Conservation (phyloP, 2,888 invertebrate genomes). For the Taphrorychus bicolor region DNA sequence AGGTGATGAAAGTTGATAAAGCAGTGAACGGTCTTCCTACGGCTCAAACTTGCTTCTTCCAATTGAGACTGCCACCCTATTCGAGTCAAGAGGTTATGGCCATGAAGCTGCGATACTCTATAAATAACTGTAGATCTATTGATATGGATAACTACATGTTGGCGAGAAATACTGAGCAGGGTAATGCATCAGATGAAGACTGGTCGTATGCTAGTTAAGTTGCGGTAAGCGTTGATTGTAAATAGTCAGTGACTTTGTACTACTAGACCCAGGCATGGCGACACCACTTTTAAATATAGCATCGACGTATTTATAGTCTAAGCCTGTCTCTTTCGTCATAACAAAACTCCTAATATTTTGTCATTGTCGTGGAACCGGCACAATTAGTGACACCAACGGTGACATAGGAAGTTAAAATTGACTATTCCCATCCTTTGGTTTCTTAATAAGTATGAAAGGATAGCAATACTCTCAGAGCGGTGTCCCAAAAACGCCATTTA, state of each 20-base stretch:
- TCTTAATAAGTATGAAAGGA: too few relatives aligned
- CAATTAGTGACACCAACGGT: too few relatives aligned
- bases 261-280: background rate
- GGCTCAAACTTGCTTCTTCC: conserved; percentile 71
- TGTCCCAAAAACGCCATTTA: too few relatives aligned
- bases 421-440: too few relatives aligned
- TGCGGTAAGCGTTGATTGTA: background rate
- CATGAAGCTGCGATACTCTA: conserved; percentile 69
- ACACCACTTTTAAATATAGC: too few relatives aligned
- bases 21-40: conserved; percentile 67
- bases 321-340: too few relatives aligned
- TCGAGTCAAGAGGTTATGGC: conserved; percentile 67
- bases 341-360: too few relatives aligned
- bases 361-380: too few relatives aligned
- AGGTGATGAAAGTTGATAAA: conserved; percentile 66
- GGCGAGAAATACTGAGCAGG: conserved; percentile 64
- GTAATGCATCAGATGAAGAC: conserved; percentile 62
- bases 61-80: conserved; percentile 68
- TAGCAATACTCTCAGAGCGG: too few relatives aligned
- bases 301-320: too few relatives aligned
- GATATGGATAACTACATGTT: conserved; percentile 77
- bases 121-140: conserved; percentile 71
- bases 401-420: too few relatives aligned
- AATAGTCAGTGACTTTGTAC: background rate
- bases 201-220: conserved; percentile 48